Evolutionary conservation across 2,113 vertebrate genomes (phyloP).

Genomic region (Monarcha castaneiventris): DNA sequence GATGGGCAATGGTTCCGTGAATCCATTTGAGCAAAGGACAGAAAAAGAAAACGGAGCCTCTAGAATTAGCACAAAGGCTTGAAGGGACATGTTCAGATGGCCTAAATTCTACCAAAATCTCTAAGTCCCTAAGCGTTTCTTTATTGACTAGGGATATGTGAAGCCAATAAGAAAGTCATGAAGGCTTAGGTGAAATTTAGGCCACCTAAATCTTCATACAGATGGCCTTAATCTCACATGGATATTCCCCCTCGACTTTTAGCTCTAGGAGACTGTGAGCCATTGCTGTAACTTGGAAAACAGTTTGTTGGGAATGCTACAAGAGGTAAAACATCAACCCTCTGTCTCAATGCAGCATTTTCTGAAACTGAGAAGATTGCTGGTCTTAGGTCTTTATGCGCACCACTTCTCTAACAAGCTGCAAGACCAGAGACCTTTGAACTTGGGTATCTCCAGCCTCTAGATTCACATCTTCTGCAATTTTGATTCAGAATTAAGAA

Average conservation of each 20-base stretch:
- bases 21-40: neutral
- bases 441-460: neutral
- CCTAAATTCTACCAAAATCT: constrained; percentile 39
- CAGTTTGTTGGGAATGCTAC: neutral
- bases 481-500: neutral
- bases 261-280: neutral
- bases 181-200: constrained; percentile 14
- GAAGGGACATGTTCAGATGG: neutral
- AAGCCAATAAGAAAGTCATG: neutral
- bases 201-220: constrained; percentile 1
- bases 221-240: neutral
- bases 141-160: neutral
- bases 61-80: constrained; percentile 11
- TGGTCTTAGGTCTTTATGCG: neutral
- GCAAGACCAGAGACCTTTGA: neutral
- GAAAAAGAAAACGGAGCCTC: neutral
- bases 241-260: neutral
- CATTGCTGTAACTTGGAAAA: neutral
- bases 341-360: neutral
- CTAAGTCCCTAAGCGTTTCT: constrained; percentile 7
- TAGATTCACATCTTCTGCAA: neutral
- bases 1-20: neutral
- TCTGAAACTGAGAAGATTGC: neutral
- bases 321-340: neutral
- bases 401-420: neutral